Conservation (phyloP, 2,113 vertebrate genomes). For the Vidua macroura region DNA sequence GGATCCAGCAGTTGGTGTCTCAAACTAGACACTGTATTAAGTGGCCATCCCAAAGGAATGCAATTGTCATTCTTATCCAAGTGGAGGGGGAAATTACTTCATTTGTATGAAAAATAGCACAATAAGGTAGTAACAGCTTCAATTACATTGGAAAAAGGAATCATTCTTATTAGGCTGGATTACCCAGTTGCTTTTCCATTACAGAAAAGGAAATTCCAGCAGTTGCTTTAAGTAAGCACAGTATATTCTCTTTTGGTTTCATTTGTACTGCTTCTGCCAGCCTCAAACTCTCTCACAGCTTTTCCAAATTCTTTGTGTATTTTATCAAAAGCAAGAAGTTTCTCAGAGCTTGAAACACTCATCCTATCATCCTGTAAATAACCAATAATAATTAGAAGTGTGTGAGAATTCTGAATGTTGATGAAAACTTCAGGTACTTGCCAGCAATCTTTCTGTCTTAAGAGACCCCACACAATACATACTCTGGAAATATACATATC, state of each 20-base stretch:
- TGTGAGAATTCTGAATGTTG: neutral
- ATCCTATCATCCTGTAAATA: neutral
- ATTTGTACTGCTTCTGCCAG: neutral
- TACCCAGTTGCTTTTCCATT: neutral
- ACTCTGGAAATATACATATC: neutral
- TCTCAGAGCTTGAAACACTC: neutral
- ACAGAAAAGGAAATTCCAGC: neutral
- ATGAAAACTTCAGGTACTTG: neutral
- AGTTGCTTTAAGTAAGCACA: neutral
- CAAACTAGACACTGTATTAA: conserved; percentile 6
- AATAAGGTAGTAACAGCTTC: conserved; percentile 26
- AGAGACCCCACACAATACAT: neutral
- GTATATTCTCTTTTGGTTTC: neutral
- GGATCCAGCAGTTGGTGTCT: neutral
- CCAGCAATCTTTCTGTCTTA: neutral
- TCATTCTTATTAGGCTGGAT: neutral
- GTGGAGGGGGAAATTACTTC: neutral
- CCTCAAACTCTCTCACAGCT: neutral
- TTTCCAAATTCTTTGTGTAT: neutral
- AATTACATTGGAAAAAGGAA: neutral
- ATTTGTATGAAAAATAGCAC: conserved; percentile 47
- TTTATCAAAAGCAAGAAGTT: neutral
- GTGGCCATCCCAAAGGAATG: neutral
- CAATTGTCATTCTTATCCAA: neutral
- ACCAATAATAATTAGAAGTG: neutral